Conservation (phyloP, 2,888 invertebrate species). For the Marronus borbonicus region DNA sequence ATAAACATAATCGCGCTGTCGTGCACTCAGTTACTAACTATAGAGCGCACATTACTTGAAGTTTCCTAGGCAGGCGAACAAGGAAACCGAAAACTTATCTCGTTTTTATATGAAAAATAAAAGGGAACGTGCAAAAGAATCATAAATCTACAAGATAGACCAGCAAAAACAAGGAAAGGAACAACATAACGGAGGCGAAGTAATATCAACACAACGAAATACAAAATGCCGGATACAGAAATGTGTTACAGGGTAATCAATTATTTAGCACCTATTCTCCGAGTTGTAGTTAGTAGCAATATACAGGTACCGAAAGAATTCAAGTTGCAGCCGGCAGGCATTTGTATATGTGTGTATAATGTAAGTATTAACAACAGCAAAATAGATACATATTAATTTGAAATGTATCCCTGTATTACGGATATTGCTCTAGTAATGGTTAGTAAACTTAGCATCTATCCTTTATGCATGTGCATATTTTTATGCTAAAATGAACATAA, state of each 20-base stretch:
- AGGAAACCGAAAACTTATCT: conserved; percentile 50
- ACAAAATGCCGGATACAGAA: conserved; percentile 58
- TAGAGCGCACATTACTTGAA: background rate
- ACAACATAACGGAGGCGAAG: background rate
- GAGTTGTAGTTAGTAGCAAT: conserved; percentile 58
- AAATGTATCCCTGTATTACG: too few species aligned
- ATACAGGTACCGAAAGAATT: conserved; percentile 50
- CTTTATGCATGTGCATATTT: too few species aligned
- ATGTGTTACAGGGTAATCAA: conserved; percentile 61
- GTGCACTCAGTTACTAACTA: conserved; percentile 14
- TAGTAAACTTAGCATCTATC: too few species aligned
- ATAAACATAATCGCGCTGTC: conserved; percentile 24
- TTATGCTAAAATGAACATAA: too few species aligned
- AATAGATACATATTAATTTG: too few species aligned
- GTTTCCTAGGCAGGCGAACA: background rate
- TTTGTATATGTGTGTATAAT: too few species aligned
- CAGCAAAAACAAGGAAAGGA: conserved; percentile 56
- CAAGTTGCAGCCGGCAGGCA: too few species aligned
- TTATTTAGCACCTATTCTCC: conserved; percentile 61
- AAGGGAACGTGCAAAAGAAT: conserved; percentile 57
- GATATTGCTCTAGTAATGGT: too few species aligned
- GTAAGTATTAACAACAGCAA: too few species aligned
- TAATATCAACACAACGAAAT: conserved; percentile 52
- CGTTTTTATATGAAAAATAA: conserved; percentile 55
- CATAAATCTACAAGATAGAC: conserved; percentile 57